Evolutionary conservation across 1,140 invertebrate genomes (phyloP).

Genomic region (Hypothenemus hampei): DNA sequence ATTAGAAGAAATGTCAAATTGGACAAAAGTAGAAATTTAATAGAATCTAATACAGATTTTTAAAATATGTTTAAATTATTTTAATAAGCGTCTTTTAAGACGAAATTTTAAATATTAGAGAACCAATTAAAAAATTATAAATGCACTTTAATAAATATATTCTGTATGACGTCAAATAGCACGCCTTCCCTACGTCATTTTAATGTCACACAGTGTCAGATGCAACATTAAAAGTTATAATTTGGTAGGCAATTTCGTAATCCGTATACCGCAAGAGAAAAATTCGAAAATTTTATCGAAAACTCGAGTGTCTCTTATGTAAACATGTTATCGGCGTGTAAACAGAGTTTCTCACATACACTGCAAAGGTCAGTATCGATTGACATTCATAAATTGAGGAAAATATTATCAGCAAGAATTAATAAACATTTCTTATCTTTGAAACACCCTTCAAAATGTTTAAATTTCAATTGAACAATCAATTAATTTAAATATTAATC

Average conservation of each 20-base stretch:
- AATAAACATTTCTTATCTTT: slow-evolving; percentile 16
- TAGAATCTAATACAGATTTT: too few relatives aligned
- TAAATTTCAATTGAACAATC: too few relatives aligned
- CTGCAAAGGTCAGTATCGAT: slow-evolving; percentile 39
- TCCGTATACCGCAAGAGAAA: neutral
- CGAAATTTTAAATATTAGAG: too few relatives aligned
- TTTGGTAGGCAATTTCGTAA: slow-evolving; percentile 5
- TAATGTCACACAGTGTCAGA: neutral
- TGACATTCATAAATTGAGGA: slow-evolving; percentile 20
- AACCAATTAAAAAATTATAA: too few relatives aligned
- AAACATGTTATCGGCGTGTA: slow-evolving; percentile 39
- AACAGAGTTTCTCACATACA: slow-evolving; percentile 32
- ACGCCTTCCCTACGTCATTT: neutral
- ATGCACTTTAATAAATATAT: too few relatives aligned
- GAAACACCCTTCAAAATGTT: slow-evolving; percentile 8
- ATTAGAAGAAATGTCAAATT: too few relatives aligned
- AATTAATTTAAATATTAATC: too few relatives aligned
- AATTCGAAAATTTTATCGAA: slow-evolving; percentile 5
- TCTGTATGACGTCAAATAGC: too few relatives aligned
- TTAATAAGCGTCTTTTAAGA: too few relatives aligned
- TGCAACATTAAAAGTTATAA: slow-evolving; percentile 1
- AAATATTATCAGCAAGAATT: neutral
- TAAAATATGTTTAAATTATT: too few relatives aligned
- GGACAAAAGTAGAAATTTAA: too few relatives aligned
- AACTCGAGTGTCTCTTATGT: slow-evolving; percentile 6